Evolutionary conservation across 2,797 vertebrate genomes (phyloP).

Genomic region (Gymnopithys bicolor): DNA sequence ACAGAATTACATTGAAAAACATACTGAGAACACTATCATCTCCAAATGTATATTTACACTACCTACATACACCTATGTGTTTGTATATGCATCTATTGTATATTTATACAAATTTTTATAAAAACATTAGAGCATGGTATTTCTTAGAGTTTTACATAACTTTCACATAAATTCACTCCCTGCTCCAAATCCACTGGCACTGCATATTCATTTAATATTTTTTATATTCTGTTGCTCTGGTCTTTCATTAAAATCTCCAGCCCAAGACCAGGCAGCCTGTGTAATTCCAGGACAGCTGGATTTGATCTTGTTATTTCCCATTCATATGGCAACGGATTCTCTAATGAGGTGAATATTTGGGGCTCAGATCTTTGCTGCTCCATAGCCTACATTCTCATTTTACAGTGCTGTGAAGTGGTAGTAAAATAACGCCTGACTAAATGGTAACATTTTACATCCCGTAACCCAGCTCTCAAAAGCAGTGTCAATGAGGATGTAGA

Average conservation of each 20-base stretch:
- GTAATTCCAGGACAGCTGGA: not conserved
- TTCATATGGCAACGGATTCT: not conserved
- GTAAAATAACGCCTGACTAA: conserved; percentile 1
- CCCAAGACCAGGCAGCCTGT: not conserved
- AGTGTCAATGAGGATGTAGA: not conserved
- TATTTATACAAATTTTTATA: not conserved
- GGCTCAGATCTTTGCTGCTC: not conserved
- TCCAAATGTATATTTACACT: not conserved
- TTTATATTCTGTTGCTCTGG: not conserved
- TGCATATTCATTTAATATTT: not conserved
- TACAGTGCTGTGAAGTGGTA: not conserved
- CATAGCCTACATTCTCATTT: not conserved
- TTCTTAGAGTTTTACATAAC: not conserved
- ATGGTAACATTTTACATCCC: conserved; percentile 19
- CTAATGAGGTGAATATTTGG: not conserved
- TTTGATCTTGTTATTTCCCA: not conserved
- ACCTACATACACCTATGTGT: not conserved
- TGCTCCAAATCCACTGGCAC: not conserved
- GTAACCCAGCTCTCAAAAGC: not conserved
- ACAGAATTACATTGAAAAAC: not conserved
- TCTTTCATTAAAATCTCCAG: not conserved
- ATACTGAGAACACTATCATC: not conserved
- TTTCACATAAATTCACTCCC: not conserved
- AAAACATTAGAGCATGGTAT: not conserved
- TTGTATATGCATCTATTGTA: not conserved